phyloP scores from a whole-genome alignment of 2,888 invertebrate genomes.

The Strigamia transsilvanica region DNA sequence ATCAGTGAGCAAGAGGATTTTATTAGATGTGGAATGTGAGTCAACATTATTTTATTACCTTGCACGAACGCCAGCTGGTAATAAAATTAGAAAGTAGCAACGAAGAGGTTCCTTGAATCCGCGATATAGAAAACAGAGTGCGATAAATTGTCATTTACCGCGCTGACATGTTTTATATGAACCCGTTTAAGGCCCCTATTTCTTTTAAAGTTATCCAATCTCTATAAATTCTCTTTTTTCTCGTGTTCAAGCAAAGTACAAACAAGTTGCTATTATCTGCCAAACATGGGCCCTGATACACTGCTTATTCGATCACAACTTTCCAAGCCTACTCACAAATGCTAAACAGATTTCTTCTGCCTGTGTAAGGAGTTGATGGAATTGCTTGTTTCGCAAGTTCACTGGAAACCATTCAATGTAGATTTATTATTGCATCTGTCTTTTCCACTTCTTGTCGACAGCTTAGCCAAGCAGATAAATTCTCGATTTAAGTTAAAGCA shows the following conservation, averaged over 20 bases:
- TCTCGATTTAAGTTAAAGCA: not conserved
- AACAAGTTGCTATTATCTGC: too few species aligned
- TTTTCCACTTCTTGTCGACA: not conserved
- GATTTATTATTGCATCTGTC: constrained; percentile 8
- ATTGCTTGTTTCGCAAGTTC: not conserved
- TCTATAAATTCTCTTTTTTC: not conserved
- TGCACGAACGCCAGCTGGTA: constrained; percentile 28
- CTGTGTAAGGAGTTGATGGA: not conserved
- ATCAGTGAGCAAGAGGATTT: constrained; percentile 84
- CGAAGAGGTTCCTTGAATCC: not conserved
- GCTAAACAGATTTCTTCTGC: not conserved
- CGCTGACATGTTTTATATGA: not conserved
- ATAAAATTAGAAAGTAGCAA: constrained; percentile 30
- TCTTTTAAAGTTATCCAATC: too few species aligned
- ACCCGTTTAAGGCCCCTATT: not conserved
- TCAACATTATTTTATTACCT: constrained; percentile 59
- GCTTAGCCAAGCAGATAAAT: not conserved
- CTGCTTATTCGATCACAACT: not conserved
- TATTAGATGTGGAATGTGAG: constrained; percentile 85
- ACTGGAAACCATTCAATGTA: not conserved
- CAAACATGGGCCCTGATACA: too few species aligned
- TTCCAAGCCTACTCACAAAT: not conserved
- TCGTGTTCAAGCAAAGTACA: not conserved
- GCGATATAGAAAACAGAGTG: not conserved
- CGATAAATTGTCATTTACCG: constrained; percentile 5